phyloP scores from a whole-genome alignment of 2,113 vertebrate species.

The Potamarius usumacintae region DNA sequence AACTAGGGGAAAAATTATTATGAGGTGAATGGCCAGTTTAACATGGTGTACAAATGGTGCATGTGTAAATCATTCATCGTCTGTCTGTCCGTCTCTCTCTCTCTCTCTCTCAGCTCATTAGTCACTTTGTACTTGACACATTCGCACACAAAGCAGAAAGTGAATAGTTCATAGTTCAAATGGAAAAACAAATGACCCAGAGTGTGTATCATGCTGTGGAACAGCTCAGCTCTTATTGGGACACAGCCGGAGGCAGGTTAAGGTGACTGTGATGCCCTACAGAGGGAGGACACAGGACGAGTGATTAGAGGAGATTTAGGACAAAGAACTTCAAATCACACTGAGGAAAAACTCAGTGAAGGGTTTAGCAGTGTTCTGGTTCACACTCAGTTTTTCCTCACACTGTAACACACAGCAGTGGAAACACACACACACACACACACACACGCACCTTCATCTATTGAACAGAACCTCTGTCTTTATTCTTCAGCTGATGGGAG shows the following conservation, averaged over 20 bases:
- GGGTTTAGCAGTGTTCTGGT: neutral
- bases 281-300: neutral
- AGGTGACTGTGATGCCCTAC: neutral
- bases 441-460: neutral
- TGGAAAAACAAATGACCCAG: neutral
- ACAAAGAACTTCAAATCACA: neutral
- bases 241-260: neutral
- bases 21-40: no score
- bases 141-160: neutral
- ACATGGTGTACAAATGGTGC: no score
- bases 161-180: neutral
- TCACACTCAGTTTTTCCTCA: no score
- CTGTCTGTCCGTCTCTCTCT: no score
- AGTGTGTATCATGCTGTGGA: neutral
- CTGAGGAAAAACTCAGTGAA: neutral
- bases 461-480: neutral
- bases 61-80: neutral
- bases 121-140: conserved; percentile 1
- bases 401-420: neutral
- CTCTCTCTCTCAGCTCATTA: neutral
- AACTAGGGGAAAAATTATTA: no score
- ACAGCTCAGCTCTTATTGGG: neutral
- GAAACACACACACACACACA: neutral
- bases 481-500: no score
- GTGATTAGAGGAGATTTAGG: neutral